Evolutionary conservation across 2,888 invertebrate genomes (phyloP).

Genomic region (Plagiodera versicolora): DNA sequence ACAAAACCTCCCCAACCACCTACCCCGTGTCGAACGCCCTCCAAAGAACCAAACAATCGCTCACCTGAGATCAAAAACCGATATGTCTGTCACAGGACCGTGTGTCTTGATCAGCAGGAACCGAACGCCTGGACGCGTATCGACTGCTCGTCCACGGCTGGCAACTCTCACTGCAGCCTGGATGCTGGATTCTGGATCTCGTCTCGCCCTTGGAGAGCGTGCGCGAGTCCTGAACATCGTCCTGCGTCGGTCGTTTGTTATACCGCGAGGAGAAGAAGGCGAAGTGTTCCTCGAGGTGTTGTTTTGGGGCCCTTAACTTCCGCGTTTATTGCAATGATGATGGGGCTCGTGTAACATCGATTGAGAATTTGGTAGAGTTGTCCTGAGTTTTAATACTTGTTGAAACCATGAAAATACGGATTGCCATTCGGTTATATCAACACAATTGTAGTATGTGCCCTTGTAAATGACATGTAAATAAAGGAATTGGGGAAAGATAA

Average conservation of each 20-base stretch:
- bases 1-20: not conserved
- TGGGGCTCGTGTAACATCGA: no score
- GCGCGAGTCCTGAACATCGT: slow-evolving; percentile 28
- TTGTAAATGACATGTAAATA: no score
- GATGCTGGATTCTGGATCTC: slow-evolving; percentile 36
- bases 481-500: no score
- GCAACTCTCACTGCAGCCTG: slow-evolving; percentile 51
- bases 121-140: slow-evolving; percentile 19
- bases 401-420: no score
- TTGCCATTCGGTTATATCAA: no score
- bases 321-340: slow-evolving; percentile 1
- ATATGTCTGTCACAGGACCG: slow-evolving; percentile 21
- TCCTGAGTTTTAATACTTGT: no score
- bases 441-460: no score
- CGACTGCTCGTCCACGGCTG: slow-evolving; percentile 39
- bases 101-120: not conserved
- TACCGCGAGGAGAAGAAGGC: not conserved
- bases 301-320: not conserved
- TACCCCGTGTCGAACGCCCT: not conserved
- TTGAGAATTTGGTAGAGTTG: no score
- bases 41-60: slow-evolving; percentile 3
- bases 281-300: not conserved
- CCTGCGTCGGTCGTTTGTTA: not conserved
- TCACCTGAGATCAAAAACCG: slow-evolving; percentile 28
- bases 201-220: slow-evolving; percentile 36